phyloP scores from a whole-genome alignment of 2,797 vertebrate genomes.

The Enteromius paludinosus region DNA sequence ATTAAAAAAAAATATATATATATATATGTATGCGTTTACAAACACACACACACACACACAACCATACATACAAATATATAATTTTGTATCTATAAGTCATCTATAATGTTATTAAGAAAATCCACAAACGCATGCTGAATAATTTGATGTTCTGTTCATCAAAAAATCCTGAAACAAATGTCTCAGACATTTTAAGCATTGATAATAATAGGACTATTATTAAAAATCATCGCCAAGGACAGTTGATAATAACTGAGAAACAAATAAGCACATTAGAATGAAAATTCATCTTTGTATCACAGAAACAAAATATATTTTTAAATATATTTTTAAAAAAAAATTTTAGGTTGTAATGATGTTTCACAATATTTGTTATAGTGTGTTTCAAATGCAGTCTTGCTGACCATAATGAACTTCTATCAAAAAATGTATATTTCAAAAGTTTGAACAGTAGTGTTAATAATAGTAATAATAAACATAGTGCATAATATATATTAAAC shows the following conservation, averaged over 20 bases:
- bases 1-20: too few relatives aligned
- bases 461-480: neutral
- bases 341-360: neutral
- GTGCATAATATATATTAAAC: neutral
- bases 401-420: neutral
- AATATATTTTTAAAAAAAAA: neutral
- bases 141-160: neutral
- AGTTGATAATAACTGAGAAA: neutral
- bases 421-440: too few relatives aligned
- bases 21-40: too few relatives aligned
- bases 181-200: neutral
- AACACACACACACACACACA: too few relatives aligned
- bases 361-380: neutral
- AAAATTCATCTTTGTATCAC: neutral
- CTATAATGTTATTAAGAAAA: too few relatives aligned
- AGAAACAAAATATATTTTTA: neutral
- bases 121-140: neutral
- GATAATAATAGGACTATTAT: neutral
- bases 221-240: neutral
- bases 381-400: neutral
- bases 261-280: neutral
- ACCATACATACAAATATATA: too few relatives aligned
- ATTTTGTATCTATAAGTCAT: too few relatives aligned
- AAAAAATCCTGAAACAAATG: neutral
- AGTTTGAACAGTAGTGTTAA: neutral